Conservation (phyloP, 1,140 invertebrate species). For the Radopholus similis region DNA sequence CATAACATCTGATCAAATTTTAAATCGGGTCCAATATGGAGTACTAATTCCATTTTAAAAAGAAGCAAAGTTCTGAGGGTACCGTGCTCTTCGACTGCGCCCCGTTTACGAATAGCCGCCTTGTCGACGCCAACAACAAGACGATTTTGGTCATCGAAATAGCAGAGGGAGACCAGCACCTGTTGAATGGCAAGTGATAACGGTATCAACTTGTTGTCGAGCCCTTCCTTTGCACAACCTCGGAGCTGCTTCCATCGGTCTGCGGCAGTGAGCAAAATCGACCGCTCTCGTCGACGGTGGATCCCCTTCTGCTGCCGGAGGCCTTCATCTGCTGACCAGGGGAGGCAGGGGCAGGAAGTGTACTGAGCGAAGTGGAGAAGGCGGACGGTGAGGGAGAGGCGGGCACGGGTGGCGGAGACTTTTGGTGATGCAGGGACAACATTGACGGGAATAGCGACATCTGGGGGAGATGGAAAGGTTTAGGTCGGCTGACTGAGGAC, state of each 20-base stretch:
- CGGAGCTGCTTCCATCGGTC: conserved; percentile 8
- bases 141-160: conserved; percentile 2
- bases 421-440: neutral
- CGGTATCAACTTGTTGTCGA: neutral
- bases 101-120: neutral
- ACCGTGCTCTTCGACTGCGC: neutral
- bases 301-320: conserved; percentile 11
- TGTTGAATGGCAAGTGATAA: neutral
- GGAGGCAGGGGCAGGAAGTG: neutral
- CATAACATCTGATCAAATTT: neutral
- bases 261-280: conserved; percentile 31
- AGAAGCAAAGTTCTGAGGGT: neutral
- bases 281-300: conserved; percentile 30
- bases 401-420: neutral
- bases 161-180: conserved; percentile 24
- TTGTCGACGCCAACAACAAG: conserved; percentile 15
- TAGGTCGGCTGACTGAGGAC: too few relatives aligned
- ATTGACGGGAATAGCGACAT: conserved; percentile 13
- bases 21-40: neutral
- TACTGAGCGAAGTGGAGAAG: neutral
- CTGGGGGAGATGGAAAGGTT: neutral
- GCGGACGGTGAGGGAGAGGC: neutral
- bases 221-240: conserved; percentile 1
- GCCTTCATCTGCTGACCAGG: neutral
- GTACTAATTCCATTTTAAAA: neutral